Evolutionary conservation across 2,113 vertebrate species (phyloP).

Genomic region (Archilochus colubris): DNA sequence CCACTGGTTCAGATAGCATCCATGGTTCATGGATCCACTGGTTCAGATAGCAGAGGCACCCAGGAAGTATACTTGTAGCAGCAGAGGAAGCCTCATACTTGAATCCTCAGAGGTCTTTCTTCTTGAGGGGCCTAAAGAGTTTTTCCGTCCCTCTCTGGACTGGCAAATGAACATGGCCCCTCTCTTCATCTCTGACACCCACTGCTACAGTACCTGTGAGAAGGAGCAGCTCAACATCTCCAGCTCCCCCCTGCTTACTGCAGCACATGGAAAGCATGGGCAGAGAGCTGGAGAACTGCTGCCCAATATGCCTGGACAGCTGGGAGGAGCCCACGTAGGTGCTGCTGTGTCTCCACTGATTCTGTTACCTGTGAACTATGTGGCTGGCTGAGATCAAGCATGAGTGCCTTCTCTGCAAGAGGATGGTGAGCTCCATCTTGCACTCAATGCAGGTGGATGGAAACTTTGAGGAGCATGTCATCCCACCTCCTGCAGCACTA

Average conservation of each 20-base stretch:
- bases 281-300: neutral
- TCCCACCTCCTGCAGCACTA: neutral
- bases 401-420: neutral
- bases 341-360: neutral
- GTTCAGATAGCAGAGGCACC: too few relatives aligned
- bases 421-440: neutral
- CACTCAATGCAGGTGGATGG: fast-evolving
- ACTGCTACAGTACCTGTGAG: neutral
- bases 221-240: too few relatives aligned
- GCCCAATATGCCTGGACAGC: neutral
- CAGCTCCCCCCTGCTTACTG: neutral
- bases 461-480: neutral
- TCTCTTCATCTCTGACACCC: neutral
- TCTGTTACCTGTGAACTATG: neutral
- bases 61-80: too few relatives aligned
- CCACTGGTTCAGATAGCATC: too few relatives aligned
- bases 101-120: too few relatives aligned
- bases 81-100: too few relatives aligned
- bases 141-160: neutral
- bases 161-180: neutral
- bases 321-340: neutral
- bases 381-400: neutral
- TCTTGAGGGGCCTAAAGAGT: neutral
- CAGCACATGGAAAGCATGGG: neutral
- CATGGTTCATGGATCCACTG: too few relatives aligned